phyloP scores from a whole-genome alignment of 2,113 vertebrate genomes.

The Nycticryphes semicollaris region DNA sequence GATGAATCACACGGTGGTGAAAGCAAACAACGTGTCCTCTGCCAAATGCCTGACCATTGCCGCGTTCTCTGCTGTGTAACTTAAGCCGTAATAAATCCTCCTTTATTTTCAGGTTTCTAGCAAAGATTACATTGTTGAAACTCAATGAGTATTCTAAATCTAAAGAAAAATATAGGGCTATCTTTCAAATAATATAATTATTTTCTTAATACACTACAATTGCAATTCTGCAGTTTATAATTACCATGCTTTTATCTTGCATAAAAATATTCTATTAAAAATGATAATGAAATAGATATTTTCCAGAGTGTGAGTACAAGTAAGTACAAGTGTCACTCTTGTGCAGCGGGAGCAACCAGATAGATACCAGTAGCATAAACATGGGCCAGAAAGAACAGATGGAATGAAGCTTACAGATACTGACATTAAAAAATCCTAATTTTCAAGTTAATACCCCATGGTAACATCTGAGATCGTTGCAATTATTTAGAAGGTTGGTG shows the following conservation, averaged over 20 bases:
- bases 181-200: neutral
- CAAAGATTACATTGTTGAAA: neutral
- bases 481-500: neutral
- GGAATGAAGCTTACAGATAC: neutral
- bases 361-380: neutral
- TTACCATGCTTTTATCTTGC: neutral
- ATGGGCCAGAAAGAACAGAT: neutral
- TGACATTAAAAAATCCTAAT: neutral
- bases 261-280: neutral
- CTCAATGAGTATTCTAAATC: neutral
- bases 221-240: neutral
- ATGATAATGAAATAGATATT: neutral
- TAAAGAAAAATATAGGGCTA: neutral
- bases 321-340: neutral
- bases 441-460: neutral
- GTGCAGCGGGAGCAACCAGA: neutral
- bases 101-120: neutral
- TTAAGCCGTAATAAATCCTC: neutral
- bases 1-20: constrained; percentile 24
- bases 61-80: neutral
- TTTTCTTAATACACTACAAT: neutral
- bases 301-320: neutral
- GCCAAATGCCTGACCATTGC: constrained; percentile 33
- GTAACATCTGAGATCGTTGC: neutral
- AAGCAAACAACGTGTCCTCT: neutral